Evolutionary conservation across 1,140 invertebrate genomes (phyloP).

Genomic region (Elysia chlorotica): DNA sequence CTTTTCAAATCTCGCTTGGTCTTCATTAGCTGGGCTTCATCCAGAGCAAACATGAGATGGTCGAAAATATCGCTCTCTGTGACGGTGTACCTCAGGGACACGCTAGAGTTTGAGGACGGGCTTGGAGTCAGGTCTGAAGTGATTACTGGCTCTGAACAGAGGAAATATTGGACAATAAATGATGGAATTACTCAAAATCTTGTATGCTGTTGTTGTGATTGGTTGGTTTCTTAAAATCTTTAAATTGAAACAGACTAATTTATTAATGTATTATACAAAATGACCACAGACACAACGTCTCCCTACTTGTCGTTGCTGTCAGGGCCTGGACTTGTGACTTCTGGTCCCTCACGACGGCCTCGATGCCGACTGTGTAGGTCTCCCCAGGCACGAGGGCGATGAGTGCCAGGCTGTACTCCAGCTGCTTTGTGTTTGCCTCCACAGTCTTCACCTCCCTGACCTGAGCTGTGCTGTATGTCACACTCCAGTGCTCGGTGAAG

Average conservation of each 20-base stretch:
- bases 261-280: background rate
- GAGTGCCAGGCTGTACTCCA: background rate
- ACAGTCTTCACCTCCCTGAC: conserved; percentile 1
- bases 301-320: conserved; percentile 39
- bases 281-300: background rate
- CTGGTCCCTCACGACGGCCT: conserved; percentile 20
- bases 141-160: conserved; percentile 38
- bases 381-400: conserved; percentile 29
- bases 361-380: conserved; percentile 31
- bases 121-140: conserved; percentile 23
- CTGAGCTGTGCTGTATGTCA: background rate
- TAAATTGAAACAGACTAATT: too few relatives aligned
- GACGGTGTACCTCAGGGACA: conserved; percentile 36
- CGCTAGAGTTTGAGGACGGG: conserved; percentile 26
- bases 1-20: conserved; percentile 26
- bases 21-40: conserved; percentile 21
- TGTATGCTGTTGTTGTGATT: too few relatives aligned
- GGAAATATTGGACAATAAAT: background rate
- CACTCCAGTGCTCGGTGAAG: conserved; percentile 28
- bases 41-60: conserved; percentile 34
- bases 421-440: too few relatives aligned
- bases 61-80: conserved; percentile 35
- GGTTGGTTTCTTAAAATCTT: too few relatives aligned
- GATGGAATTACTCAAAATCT: too few relatives aligned
- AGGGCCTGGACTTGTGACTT: conserved; percentile 19